These are phyloP conservation scores for Epinotia demarniana DNA, from an alignment of 2,888 invertebrate genomes.

Conservation along the genomic window DNA sequence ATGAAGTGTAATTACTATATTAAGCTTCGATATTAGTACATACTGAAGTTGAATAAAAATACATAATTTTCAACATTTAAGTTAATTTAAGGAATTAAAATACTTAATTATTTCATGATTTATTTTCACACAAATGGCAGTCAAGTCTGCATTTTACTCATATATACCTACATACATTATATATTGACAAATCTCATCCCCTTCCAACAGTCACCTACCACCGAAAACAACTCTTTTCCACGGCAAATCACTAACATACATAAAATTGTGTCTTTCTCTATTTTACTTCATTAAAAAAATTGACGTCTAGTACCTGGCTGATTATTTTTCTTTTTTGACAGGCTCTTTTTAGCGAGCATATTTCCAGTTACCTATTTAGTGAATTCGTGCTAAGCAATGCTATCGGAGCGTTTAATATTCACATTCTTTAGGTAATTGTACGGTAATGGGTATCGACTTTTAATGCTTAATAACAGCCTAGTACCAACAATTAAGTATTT, in stretches of 20 bases:
- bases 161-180: background rate
- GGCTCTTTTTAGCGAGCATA: conserved; percentile 18
- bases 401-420: conserved; percentile 6
- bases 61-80: no score
- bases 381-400: conserved; percentile 22
- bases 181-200: background rate
- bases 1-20: background rate
- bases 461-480: background rate
- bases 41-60: no score
- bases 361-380: conserved; percentile 28
- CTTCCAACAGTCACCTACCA: no score
- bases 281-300: background rate
- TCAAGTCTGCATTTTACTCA: background rate
- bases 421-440: conserved; percentile 6
- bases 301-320: background rate
- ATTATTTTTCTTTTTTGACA: conserved; percentile 11
- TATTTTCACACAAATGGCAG: background rate
- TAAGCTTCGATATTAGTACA: background rate
- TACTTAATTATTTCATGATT: background rate
- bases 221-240: background rate
- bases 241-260: background rate
- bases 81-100: background rate
- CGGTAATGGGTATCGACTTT: conserved; percentile 1
- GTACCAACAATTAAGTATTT: background rate
- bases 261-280: background rate